Conservation (phyloP, 2,888 invertebrate genomes). For the Epiblema foenella region DNA sequence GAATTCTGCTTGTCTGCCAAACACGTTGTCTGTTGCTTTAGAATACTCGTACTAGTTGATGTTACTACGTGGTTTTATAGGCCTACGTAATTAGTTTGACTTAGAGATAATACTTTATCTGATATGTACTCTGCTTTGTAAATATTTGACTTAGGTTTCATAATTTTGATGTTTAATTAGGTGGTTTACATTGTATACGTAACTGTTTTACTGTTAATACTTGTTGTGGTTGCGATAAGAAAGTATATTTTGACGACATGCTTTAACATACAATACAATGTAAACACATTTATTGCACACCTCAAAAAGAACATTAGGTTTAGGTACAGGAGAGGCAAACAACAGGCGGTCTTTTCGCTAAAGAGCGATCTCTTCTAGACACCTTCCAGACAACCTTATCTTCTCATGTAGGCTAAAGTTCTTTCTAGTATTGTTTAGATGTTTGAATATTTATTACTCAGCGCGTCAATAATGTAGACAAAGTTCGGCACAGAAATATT, state of each 20-base stretch:
- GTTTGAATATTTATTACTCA: no score
- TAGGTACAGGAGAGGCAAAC: no score
- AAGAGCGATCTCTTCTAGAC: no score
- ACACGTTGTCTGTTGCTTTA: conserved; percentile 20
- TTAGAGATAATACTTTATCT: not conserved
- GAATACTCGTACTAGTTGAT: conserved; percentile 24
- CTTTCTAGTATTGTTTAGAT: no score
- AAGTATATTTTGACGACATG: not conserved
- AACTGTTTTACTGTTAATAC: not conserved
- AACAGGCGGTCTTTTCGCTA: no score
- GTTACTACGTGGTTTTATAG: not conserved
- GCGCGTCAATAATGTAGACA: no score
- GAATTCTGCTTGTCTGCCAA: conserved; percentile 30
- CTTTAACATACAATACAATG: no score
- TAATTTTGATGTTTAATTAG: not conserved
- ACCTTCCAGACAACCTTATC: no score
- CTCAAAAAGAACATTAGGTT: no score
- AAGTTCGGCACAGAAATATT: no score
- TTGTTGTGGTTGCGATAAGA: conserved; percentile 21
- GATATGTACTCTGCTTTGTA: not conserved
- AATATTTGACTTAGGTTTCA: not conserved
- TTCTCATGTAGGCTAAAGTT: no score
- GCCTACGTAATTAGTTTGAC: conserved; percentile 11
- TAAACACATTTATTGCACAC: no score
- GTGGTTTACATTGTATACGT: not conserved